Evolutionary conservation across 1,140 invertebrate genomes (phyloP).

Genomic region (Platorchestia sp.): DNA sequence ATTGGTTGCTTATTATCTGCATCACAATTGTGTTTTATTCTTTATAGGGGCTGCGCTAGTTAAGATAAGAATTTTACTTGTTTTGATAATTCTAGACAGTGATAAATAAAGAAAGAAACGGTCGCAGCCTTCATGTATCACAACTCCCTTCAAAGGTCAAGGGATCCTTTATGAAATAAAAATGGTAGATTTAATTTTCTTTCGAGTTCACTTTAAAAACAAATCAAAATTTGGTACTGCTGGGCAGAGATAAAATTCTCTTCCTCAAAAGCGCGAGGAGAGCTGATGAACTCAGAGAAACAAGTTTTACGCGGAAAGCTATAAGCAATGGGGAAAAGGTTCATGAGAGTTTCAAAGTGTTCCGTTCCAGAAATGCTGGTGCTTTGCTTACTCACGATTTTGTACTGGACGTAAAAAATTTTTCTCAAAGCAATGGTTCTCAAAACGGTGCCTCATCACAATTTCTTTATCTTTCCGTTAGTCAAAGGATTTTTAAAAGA

Average conservation of each 20-base stretch:
- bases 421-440: neutral
- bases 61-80: too few species aligned
- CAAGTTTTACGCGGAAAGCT: neutral
- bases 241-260: neutral
- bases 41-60: neutral
- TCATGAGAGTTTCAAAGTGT: neutral
- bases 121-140: neutral
- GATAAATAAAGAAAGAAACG: neutral
- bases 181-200: neutral
- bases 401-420: neutral
- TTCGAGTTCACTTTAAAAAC: neutral
- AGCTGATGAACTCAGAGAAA: neutral
- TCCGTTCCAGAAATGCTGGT: neutral
- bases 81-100: neutral
- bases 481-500: slow-evolving; percentile 10
- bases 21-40: neutral
- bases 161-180: neutral
- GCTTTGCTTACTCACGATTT: neutral
- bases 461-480: slow-evolving; percentile 2
- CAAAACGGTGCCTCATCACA: neutral
- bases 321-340: neutral
- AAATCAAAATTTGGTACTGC: neutral
- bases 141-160: neutral
- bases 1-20: neutral
- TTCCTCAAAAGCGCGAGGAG: neutral